Base-by-base conservation (phyloP, 2,113 vertebrate species). In the Bambusicola thoracicus region DNA sequence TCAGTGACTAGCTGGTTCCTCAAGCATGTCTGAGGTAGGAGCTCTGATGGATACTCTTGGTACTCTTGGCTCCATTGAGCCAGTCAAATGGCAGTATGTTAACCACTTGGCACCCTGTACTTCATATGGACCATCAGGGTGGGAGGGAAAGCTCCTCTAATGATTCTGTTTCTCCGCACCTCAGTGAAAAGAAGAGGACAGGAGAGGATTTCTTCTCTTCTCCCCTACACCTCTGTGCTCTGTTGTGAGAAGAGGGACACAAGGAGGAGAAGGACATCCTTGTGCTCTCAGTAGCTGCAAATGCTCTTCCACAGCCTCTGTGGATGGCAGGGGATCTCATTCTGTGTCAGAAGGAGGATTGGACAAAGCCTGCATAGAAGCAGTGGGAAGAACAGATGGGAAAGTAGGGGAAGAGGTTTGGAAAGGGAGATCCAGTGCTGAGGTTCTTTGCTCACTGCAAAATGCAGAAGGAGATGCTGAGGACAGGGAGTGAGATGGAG, bases 401-500 rank as follows among this genome's bases (percentile, higher is more conserved):
- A 72, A 76, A 18, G 29, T 32, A 14, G 63, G 30, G 22, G 15
- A 85, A 81, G 34, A 49, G 61, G 76, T 27, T 30, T 43, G 74
- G 36, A 62, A 85, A 74, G 25, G 24, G 3, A 55, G 6, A 22
- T 9, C 24, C 44, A 53, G 29, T 21, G 48, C 14, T 38, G 27
- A 87, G 29, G 32, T 13, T 44, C 18, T 79, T 73, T 5, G 1
- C 36, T 81, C n/a, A 24, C 18, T 56, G 51, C 25, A 77, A 77
- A 63, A 30, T 12, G 4, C 2, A 5, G 8, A 20, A 72, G 83
- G 15, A 70, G 38, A 80, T 34, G 7, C 48, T 3, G 10, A 76
- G n/a, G 73, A 25, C 38, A 27, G 10, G 1, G 2, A 1, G 6
- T 4, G 8, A 43, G n/a, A 73, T 4, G 7, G 10, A 7, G n/a